These are phyloP conservation scores for Bolborhynchus lineola DNA, from an alignment of 2,113 vertebrate genomes.

Conservation along the genomic window DNA sequence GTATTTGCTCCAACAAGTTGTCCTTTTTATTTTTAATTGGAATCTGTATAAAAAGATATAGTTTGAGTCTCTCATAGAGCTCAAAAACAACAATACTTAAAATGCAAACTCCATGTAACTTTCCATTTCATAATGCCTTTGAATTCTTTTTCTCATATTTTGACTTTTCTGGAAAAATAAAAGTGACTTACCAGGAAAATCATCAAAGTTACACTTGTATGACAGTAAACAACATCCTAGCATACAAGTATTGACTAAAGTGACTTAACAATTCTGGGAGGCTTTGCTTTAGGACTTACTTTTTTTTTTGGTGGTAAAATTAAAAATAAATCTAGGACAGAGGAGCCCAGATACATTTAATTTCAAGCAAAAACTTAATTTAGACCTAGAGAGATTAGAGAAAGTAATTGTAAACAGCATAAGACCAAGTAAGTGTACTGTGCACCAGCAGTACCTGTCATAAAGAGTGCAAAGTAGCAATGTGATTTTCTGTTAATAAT, in stretches of 20 bases:
- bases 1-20: not conserved
- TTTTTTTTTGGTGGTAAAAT: not conserved
- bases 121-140: not conserved
- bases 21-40: not conserved
- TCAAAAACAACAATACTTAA: not conserved
- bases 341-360: not conserved
- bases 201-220: not conserved
- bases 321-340: not conserved
- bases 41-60: not conserved
- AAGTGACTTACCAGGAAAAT: not conserved
- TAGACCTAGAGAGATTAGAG: not conserved
- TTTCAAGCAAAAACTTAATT: not conserved
- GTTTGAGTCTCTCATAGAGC: not conserved
- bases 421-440: not conserved
- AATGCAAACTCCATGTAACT: not conserved
- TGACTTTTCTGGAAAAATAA: not conserved
- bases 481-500: not conserved
- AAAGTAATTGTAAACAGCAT: not conserved
- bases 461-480: not conserved
- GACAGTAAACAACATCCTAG: not conserved
- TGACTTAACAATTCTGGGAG: not conserved
- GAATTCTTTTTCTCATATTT: not conserved
- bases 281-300: not conserved
- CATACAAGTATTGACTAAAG: not conserved
- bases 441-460: not conserved